Conservation (phyloP, 2,113 vertebrate genomes). For the Pyxicephalus adspersus region DNA sequence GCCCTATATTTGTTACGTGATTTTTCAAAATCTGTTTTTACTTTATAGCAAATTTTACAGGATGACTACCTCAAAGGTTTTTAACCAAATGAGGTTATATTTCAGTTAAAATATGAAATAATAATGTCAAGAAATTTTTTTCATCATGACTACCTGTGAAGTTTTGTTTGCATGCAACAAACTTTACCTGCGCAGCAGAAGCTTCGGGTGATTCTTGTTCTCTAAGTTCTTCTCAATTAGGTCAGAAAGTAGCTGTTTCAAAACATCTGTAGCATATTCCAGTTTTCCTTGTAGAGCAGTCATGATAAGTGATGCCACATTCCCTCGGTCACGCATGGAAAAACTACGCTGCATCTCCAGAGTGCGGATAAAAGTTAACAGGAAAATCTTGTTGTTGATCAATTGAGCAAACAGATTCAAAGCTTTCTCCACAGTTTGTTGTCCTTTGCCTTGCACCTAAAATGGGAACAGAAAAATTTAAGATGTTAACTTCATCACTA, state of each 20-base stretch:
- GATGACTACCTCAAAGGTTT: too few relatives aligned
- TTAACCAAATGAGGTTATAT: too few relatives aligned
- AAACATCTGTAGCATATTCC: constrained; percentile 95
- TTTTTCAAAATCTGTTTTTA: too few relatives aligned
- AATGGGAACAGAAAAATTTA: not conserved
- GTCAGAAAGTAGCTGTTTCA: constrained; percentile 94
- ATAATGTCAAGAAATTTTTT: too few relatives aligned
- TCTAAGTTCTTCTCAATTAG: constrained; percentile 98
- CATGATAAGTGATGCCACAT: constrained; percentile 98
- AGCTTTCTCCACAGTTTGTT: constrained; percentile 94
- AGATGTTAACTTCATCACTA: not conserved
- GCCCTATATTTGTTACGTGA: too few relatives aligned
- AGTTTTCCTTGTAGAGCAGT: constrained; percentile 93
- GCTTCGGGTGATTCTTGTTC: constrained; percentile 98
- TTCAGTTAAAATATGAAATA: too few relatives aligned
- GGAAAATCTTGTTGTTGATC: constrained; percentile 98
- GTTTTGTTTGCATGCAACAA: not conserved
- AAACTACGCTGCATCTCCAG: constrained; percentile 95
- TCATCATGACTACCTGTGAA: too few relatives aligned
- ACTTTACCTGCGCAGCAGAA: constrained; percentile 90
- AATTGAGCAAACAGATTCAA: constrained; percentile 96
- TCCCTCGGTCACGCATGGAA: constrained; percentile 97
- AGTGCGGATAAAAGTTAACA: constrained; percentile 95
- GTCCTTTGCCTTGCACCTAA: constrained; percentile 94
- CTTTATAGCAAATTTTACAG: too few relatives aligned